Evolutionary conservation across 2,797 vertebrate genomes (phyloP).

Genomic region (Antrozous pallidus): DNA sequence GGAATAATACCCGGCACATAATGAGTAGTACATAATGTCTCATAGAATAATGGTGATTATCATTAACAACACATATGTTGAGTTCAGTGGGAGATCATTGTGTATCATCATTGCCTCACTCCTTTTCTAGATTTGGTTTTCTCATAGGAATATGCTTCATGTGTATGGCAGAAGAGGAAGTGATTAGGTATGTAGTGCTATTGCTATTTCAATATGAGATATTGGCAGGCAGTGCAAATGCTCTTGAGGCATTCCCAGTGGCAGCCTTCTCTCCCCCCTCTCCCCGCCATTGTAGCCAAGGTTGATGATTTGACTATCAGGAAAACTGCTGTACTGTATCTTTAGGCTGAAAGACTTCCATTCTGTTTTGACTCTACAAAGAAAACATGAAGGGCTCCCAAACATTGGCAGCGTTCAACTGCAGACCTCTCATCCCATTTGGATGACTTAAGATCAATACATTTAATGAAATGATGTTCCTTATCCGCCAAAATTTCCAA

Average conservation of each 20-base stretch:
- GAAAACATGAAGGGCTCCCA: background rate
- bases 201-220: background rate
- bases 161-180: background rate
- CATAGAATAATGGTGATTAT: background rate
- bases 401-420: fast-evolving
- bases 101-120: background rate
- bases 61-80: background rate
- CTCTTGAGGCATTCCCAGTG: background rate
- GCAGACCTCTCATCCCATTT: background rate
- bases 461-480: background rate
- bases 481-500: background rate
- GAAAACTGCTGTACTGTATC: background rate
- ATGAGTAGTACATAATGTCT: background rate
- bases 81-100: background rate
- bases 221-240: background rate
- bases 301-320: background rate
- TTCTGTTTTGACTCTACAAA: background rate
- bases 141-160: background rate
- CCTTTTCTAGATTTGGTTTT: background rate
- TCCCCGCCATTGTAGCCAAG: background rate
- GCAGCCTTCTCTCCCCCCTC: background rate
- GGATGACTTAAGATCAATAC: background rate
- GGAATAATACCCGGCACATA: background rate
- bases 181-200: background rate
- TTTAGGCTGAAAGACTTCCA: background rate